Evolutionary conservation across 1,140 invertebrate species (phyloP).

Genomic region (Aphelenchoides besseyi): DNA sequence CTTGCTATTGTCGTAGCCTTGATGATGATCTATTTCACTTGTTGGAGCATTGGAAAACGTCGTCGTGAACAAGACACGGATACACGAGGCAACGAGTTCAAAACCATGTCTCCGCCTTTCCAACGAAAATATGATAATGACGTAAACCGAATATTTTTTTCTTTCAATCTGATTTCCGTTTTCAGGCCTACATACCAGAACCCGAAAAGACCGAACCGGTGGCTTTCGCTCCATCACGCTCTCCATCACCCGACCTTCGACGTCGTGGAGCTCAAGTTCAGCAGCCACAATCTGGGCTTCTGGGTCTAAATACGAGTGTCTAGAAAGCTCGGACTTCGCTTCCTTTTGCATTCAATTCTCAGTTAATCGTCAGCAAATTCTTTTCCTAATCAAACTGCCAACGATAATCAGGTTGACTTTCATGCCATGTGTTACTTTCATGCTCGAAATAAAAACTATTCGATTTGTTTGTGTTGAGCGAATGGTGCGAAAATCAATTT

Average conservation of each 20-base stretch:
- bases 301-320: slow-evolving; percentile 35
- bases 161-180: not conserved
- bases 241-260: slow-evolving; percentile 17
- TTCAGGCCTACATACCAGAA: slow-evolving; percentile 29
- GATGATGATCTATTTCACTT: slow-evolving; percentile 42
- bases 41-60: slow-evolving; percentile 46
- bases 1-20: slow-evolving; percentile 38
- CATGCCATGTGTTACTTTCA: not conserved
- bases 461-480: not conserved
- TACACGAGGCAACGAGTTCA: not conserved
- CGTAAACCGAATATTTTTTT: slow-evolving; percentile 6
- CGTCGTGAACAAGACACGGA: slow-evolving; percentile 20
- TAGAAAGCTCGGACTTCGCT: not conserved
- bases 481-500: not conserved
- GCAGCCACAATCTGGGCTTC: slow-evolving; percentile 21
- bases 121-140: slow-evolving; percentile 24
- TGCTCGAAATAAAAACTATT: not conserved
- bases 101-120: slow-evolving; percentile 28
- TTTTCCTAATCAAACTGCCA: slow-evolving; percentile 1
- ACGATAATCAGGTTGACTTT: not conserved
- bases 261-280: not conserved
- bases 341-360: not conserved
- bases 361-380: not conserved
- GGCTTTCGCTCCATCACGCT: slow-evolving; percentile 25
- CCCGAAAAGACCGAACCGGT: slow-evolving; percentile 24